Evolutionary conservation across 2,888 invertebrate species (phyloP).

Genomic region (Stenodema calcarata): DNA sequence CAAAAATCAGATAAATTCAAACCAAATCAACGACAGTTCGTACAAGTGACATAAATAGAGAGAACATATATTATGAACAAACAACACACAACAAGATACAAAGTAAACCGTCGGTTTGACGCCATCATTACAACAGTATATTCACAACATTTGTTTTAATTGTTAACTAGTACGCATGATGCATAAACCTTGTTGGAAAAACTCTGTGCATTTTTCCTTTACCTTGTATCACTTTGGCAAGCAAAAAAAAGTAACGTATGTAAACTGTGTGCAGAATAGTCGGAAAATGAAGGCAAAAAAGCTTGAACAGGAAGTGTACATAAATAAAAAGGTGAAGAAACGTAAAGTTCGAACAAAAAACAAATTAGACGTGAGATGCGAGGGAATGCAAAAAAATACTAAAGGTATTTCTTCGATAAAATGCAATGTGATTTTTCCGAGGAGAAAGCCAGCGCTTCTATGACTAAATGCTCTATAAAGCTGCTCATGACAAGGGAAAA

Average conservation of each 20-base stretch:
- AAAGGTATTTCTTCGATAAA: background rate
- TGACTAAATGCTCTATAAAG: background rate
- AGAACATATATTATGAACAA: slow-evolving; percentile 1
- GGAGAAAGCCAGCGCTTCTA: background rate
- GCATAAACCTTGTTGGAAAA: slow-evolving; percentile 27
- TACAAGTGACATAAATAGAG: slow-evolving; percentile 27
- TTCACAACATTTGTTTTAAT: slow-evolving; percentile 4
- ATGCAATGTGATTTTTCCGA: background rate
- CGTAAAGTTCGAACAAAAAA: background rate
- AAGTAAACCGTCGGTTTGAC: background rate
- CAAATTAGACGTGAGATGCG: background rate
- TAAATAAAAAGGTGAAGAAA: background rate
- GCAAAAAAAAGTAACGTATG: slow-evolving; percentile 42
- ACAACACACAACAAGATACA: slow-evolving; percentile 46
- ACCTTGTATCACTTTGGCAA: slow-evolving; percentile 51
- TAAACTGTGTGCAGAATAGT: slow-evolving; percentile 36
- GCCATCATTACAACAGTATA: background rate
- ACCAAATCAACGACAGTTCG: slow-evolving; percentile 4
- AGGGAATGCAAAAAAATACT: slow-evolving; percentile 3
- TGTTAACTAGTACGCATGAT: slow-evolving; percentile 24
- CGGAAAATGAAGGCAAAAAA: background rate
- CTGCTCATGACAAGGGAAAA: background rate
- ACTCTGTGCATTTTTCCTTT: slow-evolving; percentile 42
- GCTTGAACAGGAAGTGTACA: background rate
- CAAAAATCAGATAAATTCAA: slow-evolving; percentile 11